Evolutionary conservation across 2,888 invertebrate species (phyloP), one percentile per base, ranked within the genome.

Genomic region (Limenitis camilla): DNA sequence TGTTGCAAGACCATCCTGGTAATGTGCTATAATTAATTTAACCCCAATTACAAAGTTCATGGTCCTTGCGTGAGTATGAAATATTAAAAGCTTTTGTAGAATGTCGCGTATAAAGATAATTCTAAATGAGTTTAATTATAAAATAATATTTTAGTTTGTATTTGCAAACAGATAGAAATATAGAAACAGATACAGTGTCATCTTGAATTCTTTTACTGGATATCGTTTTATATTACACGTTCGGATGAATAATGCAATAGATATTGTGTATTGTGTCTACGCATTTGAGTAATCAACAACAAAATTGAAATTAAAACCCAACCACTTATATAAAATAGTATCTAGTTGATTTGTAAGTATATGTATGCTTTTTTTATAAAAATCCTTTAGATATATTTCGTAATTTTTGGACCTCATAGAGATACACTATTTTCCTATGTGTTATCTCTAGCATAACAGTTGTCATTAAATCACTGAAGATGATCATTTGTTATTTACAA

Each of bases 1-100:
- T 66, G 56, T 61, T 60, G 61, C 61, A 61, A 61, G 67, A 69
- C 69, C 65, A 58, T 68, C 56, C 62, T 70, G 68, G 67, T 74
- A 75, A 76, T 61, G 64, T 68, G 71, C 65, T 78, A 74, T 81
- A 81, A 83, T 81, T 80, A 77, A 75, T 77, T 85, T 84, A 82
- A 85, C 85, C 84, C 72, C 78, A 78, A 79, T 84, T 76, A 76
- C 66, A 64, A 64, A 52, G 59, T 55, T 53, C 57, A 54, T 28
- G 52, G 52, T 44, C 38, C 39, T 40, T 32, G 19, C 28, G 30
- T 30, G 10, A 45, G 19, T 51, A 43, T 30, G 27, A 38, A 38
- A 8, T 9, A 31, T 31, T 31, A n/a, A 29, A 35, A 40, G 32
- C 9, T 33, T 35, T 1, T n/a, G n/a, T 51, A 19, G 9, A 45